These are phyloP conservation scores for Leucoraja ocellata DNA, from an alignment of 2,797 vertebrate species.

Conservation along the genomic window DNA sequence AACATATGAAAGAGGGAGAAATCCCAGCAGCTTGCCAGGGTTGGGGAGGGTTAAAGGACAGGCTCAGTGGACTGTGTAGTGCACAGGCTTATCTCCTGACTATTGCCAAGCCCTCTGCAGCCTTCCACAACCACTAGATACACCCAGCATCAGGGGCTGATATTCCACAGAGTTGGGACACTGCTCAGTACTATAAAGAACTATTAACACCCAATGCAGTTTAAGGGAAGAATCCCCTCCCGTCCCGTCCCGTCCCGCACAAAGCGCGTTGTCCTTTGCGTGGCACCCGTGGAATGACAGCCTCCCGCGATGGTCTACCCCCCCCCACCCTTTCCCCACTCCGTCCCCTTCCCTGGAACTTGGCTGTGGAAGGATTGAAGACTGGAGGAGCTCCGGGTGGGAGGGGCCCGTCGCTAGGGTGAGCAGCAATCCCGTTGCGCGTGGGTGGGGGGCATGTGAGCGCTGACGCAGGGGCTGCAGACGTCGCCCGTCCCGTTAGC, in stretches of 20 bases:
- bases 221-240: not conserved
- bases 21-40: not conserved
- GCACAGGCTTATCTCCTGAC: not conserved
- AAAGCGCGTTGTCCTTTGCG: not conserved
- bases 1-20: not conserved
- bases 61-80: not conserved
- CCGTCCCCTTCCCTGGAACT: not conserved
- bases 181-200: not conserved
- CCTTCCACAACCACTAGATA: not conserved
- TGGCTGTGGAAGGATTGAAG: not conserved
- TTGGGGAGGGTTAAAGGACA: not conserved
- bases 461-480: no score
- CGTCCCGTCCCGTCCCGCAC: no score
- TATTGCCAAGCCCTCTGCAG: not conserved
- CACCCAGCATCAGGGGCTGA: not conserved
- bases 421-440: not conserved
- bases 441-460: not conserved
- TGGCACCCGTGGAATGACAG: not conserved
- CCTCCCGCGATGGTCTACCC: not conserved
- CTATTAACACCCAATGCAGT: not conserved
- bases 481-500: slow-evolving; percentile 50
- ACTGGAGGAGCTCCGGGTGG: not conserved
- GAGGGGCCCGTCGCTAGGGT: not conserved
- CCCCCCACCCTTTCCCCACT: no score
- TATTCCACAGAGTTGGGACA: not conserved